A percentile compares a stretch with the other conserved stretches of the same genome.
Conservation (phyloP, 1,140 invertebrate genomes). For the Drosophila rhopaloa region DNA sequence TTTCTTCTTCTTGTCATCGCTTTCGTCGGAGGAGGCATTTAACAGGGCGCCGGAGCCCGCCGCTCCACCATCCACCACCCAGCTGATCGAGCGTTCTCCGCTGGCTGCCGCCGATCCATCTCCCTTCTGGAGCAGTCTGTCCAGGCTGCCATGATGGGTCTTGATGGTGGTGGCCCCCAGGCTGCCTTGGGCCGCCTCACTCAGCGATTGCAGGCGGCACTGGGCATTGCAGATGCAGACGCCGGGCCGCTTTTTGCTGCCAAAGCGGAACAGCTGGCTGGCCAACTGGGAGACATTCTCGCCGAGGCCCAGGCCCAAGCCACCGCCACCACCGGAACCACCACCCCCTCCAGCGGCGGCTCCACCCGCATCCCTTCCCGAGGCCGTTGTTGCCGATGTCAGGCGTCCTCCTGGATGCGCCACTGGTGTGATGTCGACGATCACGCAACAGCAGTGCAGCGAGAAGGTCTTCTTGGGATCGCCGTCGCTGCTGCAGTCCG, state of each 20-base stretch:
- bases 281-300: constrained; percentile 82
- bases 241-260: constrained; percentile 75
- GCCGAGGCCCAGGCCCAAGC: constrained; percentile 76
- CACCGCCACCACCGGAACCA: constrained; percentile 73
- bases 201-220: constrained; percentile 73
- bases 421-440: constrained; percentile 85
- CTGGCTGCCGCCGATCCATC: constrained; percentile 14
- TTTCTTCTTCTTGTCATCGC: constrained; percentile 65
- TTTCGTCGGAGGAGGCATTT: constrained; percentile 66
- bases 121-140: constrained; percentile 68
- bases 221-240: constrained; percentile 84
- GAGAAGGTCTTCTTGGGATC: constrained; percentile 84
- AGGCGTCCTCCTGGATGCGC: constrained; percentile 78
- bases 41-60: constrained; percentile 66
- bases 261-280: constrained; percentile 81
- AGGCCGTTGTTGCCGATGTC: constrained; percentile 85
- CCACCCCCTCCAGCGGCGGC: constrained; percentile 74
- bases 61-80: constrained; percentile 73
- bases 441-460: constrained; percentile 85
- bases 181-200: constrained; percentile 42
- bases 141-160: constrained; percentile 79
- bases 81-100: constrained; percentile 76
- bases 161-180: constrained; percentile 72
- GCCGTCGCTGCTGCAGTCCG: constrained; percentile 48
- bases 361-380: constrained; percentile 81